Base-by-base conservation (phyloP, 2,113 vertebrate species). In the Silurus glanis region DNA sequence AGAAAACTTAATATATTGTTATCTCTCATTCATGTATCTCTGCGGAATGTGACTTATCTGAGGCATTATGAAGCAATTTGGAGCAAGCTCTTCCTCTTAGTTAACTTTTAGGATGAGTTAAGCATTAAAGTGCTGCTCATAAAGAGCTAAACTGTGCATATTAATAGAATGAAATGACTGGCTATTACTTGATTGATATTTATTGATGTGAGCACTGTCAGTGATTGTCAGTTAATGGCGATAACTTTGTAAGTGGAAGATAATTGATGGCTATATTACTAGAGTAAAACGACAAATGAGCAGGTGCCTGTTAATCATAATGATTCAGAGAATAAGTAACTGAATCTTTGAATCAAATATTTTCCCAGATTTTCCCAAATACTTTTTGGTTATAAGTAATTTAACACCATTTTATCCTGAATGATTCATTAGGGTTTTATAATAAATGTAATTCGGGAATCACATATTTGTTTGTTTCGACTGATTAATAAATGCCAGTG, bases 11-110 rank as follows among this genome's bases (percentile, higher is more conserved):
- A 91, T 92, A 83, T 85, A 88, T 92, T 84, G 88, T 88, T 83
- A 56, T 84, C 64, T 71, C 66, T 88, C 87, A 88, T 86, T 85
- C 83, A 76, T 58, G 47, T 87, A 83, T 64, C n/a, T 75, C 61
- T 72, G 64, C 69, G 82, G 53, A 79, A 49, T 58, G 74, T 89
- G 87, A 87, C 72, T 74, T 90, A 82, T 47, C 53, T 67, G 47
- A 72, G 56, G 80, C 25, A 83, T 91, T 90, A 89, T 89, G 84
- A 83, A 89, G 89, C 85, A 84, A 86, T 91, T 90, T 88, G 83
- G 87, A 83, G 80, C 45, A 71, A 37, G 67, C 72, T 64, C n/a
- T 82, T 67, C 75, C 62, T 58, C 71, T 83, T 83, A 86, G 86
- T 88, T 90, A 88, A 88, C 86, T 87, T 84, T 64, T 28, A 87